These are phyloP conservation scores for Atherix ibis DNA, from an alignment of 2,888 invertebrate species.

Conservation along the genomic window DNA sequence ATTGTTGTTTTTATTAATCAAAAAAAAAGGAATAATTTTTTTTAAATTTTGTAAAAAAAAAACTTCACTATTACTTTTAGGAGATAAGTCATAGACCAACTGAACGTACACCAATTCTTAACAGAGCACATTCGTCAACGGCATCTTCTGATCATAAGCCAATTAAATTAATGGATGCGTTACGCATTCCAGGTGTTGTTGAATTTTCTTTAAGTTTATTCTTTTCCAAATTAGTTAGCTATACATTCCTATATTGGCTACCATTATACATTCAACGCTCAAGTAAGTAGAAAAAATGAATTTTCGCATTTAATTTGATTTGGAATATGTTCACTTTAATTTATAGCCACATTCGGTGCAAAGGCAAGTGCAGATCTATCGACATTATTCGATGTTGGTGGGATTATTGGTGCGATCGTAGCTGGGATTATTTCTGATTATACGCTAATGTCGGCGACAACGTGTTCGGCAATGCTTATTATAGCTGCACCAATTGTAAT, in stretches of 20 bases:
- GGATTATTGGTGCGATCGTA: constrained; percentile 73
- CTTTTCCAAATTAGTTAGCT: constrained; percentile 92
- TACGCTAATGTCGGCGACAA: constrained; percentile 69
- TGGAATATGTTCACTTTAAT: not conserved
- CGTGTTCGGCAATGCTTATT: constrained; percentile 67
- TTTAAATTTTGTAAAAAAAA: too few relatives aligned
- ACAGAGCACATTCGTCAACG: constrained; percentile 11
- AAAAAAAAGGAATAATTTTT: too few relatives aligned
- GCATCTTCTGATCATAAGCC: constrained; percentile 16
- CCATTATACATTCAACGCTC: constrained; percentile 75
- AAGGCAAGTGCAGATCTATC: constrained; percentile 60
- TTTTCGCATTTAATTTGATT: not conserved
- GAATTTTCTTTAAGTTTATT: constrained; percentile 88
- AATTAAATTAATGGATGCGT: constrained; percentile 37
- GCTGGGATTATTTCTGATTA: constrained; percentile 79
- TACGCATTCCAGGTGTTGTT: constrained; percentile 78
- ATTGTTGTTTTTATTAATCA: too few relatives aligned
- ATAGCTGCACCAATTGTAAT: constrained; percentile 67
- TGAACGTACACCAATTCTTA: constrained; percentile 29
- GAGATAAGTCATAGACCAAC: constrained; percentile 27
- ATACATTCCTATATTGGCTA: constrained; percentile 94
- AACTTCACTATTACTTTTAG: too few relatives aligned
- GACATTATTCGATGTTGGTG: constrained; percentile 76
- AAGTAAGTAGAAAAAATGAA: constrained; percentile 45
- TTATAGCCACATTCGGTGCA: constrained; percentile 49